Evolutionary conservation across 2,888 invertebrate species (phyloP).

Genomic region (Beris morrisii): DNA sequence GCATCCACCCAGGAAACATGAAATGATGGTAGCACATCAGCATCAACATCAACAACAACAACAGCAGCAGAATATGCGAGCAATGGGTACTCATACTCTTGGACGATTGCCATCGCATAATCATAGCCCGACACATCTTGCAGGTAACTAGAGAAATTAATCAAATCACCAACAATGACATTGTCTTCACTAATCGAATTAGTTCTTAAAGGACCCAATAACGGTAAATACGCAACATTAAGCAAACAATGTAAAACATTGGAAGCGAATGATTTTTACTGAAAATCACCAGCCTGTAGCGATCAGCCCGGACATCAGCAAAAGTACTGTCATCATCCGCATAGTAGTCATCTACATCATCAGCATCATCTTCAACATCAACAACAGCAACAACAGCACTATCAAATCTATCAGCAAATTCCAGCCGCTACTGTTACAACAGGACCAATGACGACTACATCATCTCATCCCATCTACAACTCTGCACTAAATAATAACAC

Average conservation of each 20-base stretch:
- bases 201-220: conserved; percentile 64
- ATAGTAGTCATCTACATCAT: conserved; percentile 52
- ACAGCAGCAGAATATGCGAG: conserved; percentile 57
- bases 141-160: conserved; percentile 48
- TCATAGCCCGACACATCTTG: conserved; percentile 62
- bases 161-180: neutral
- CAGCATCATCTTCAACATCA: conserved; percentile 63
- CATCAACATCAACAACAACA: conserved; percentile 53
- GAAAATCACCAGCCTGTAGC: conserved; percentile 70
- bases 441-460: conserved; percentile 23
- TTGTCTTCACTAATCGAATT: neutral
- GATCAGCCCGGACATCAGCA: conserved; percentile 49
- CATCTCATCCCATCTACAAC: conserved; percentile 41
- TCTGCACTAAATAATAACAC: conserved; percentile 50
- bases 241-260: conserved; percentile 95
- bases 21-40: conserved; percentile 56
- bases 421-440: conserved; percentile 47
- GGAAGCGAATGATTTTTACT: conserved; percentile 93
- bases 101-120: conserved; percentile 66
- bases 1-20: conserved; percentile 56
- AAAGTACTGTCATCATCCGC: conserved; percentile 58
- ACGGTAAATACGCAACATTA: conserved; percentile 91
- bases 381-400: conserved; percentile 53
- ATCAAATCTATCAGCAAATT: conserved; percentile 56
- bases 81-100: conserved; percentile 66